Evolutionary conservation across 1,140 invertebrate genomes (phyloP), one percentile per base, ranked within the genome.

Genomic region (Papilio polytes): DNA sequence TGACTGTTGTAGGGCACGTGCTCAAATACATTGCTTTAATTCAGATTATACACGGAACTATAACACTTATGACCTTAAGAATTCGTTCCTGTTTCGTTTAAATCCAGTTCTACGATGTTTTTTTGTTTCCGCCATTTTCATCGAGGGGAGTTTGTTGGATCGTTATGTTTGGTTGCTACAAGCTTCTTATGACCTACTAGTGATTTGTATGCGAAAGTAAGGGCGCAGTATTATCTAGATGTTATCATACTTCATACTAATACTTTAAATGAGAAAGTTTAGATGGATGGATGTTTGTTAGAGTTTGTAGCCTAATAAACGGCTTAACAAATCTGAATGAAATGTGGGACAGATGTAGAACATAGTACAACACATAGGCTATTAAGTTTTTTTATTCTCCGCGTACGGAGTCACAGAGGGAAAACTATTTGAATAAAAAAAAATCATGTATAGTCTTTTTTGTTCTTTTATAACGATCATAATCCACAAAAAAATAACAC

Each of bases 1-100:
- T 85, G 82, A 81, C 80, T 53, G 44, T 79, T 85, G 76, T 85
- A 85, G 82, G 81, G 80, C 85, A 83, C 26, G 26, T 31, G 63
- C 20, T 26, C 10, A 70, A 53, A 31, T 22, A 74, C 46, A 9
- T 56, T 51, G 74, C 10, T 22, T n/a, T 13, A 22, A 10, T n/a
- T 20, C 44, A 22, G 15, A 74, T 76, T 15, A 46, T 51, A 51
- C 46, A 76, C 74, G 74, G 20, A 76, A 76, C 41, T 76, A 22
- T 76, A 22, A 20, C n/a, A 26, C 44, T 76, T 51, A 15, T 13
- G 22, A 18, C 46, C 74, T 76, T 20, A 20, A 20, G 10, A n/a
- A n/a, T 76, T 76, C 22, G 74, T 76, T 53, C 74, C 44, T 3
- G 74, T 76, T 76, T 76, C 46, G 46, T 76, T 76, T 76, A 1